phyloP scores from a whole-genome alignment of 2,113 vertebrate genomes.

The Crotalus viridis region DNA sequence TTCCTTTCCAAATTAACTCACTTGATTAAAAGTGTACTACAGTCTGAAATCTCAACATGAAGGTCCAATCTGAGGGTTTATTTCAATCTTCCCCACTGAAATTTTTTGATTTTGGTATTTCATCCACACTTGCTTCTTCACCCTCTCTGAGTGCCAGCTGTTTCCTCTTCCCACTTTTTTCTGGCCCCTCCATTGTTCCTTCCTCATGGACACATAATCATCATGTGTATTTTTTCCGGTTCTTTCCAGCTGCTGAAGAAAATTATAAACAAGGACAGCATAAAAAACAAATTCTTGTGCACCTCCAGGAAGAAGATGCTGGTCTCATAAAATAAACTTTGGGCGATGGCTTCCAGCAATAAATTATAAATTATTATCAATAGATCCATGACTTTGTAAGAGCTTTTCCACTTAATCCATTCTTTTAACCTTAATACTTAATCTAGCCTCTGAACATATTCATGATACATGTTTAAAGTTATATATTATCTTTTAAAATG shows the following conservation, averaged over 20 bases:
- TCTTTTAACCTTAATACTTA: background rate
- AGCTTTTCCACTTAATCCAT: background rate
- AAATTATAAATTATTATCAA: background rate
- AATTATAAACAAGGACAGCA: slow-evolving; percentile 12
- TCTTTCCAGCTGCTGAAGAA: slow-evolving; percentile 29
- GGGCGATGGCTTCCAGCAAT: background rate
- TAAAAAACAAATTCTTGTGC: background rate
- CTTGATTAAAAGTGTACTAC: background rate
- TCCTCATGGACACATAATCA: background rate
- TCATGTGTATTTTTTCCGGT: slow-evolving; percentile 32
- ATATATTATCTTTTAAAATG: background rate
- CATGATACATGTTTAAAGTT: background rate
- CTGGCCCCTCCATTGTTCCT: slow-evolving; percentile 21
- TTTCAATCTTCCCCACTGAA: background rate
- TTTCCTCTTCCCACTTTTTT: slow-evolving; percentile 9
- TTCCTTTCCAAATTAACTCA: background rate
- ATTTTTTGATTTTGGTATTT: background rate
- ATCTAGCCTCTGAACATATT: background rate
- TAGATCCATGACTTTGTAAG: background rate
- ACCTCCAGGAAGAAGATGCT: background rate
- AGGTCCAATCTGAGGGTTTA: background rate
- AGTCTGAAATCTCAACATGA: background rate
- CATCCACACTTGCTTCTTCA: background rate
- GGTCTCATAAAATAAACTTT: background rate
- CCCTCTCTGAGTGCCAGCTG: slow-evolving; percentile 16